Evolutionary conservation across 1,140 invertebrate genomes (phyloP).

Genomic region (Pseudomyrmex sp.): DNA sequence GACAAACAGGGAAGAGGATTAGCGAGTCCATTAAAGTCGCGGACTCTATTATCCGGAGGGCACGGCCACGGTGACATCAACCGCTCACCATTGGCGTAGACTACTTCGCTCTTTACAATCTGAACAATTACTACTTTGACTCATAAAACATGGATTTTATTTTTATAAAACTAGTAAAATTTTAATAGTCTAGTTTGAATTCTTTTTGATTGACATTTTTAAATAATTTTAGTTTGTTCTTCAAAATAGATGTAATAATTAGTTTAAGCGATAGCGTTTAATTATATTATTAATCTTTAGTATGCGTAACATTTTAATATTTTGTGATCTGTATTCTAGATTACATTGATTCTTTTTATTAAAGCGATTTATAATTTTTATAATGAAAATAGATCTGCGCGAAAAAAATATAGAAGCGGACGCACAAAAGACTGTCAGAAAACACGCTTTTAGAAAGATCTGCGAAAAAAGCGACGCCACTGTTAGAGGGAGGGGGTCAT

Average conservation of each 20-base stretch:
- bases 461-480: conserved; percentile 74
- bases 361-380: background rate
- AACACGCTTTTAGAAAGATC: background rate
- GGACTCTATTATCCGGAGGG: conserved; percentile 85
- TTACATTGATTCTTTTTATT: too few relatives aligned
- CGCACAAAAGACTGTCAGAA: background rate
- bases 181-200: too few relatives aligned
- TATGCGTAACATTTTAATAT: too few relatives aligned
- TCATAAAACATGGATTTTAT: background rate
- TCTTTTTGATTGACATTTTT: too few relatives aligned
- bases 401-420: too few relatives aligned
- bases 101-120: background rate
- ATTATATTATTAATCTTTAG: too few relatives aligned
- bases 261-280: too few relatives aligned
- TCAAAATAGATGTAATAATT: too few relatives aligned
- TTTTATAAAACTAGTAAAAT: background rate
- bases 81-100: conserved; percentile 78
- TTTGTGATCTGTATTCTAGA: too few relatives aligned
- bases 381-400: background rate
- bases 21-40: conserved; percentile 86
- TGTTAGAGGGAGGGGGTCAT: conserved; percentile 78
- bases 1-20: conserved; percentile 85
- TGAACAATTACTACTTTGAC: background rate
- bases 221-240: too few relatives aligned
- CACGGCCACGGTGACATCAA: conserved; percentile 83